phyloP scores from a whole-genome alignment of 2,113 vertebrate species.

The Ophiodon elongatus region DNA sequence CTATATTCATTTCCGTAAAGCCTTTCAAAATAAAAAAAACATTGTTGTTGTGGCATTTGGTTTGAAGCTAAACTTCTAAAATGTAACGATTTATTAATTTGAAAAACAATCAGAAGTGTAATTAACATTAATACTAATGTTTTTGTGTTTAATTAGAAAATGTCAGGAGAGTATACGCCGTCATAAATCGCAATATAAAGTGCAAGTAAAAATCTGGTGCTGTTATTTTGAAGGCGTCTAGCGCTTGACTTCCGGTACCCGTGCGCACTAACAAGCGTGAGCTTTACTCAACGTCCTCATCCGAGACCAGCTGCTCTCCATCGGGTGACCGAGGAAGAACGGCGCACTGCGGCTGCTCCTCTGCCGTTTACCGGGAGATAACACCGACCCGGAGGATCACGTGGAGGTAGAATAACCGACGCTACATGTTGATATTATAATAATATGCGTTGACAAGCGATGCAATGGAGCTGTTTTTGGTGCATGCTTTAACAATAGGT shows the following conservation, averaged over 20 bases:
- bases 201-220: not conserved
- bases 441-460: not conserved
- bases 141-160: not conserved
- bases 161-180: fast-evolving
- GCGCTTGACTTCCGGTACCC: fast-evolving
- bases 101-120: not conserved
- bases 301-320: not conserved
- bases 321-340: slow-evolving; percentile 10
- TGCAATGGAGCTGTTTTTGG: fast-evolving
- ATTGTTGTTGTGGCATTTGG: not conserved
- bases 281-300: slow-evolving; percentile 1
- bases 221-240: not conserved
- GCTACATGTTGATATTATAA: not conserved
- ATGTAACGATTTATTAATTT: not conserved
- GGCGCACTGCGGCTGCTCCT: slow-evolving; percentile 30
- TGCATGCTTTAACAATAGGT: not conserved
- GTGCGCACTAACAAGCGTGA: not conserved
- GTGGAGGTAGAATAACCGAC: slow-evolving; percentile 22
- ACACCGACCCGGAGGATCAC: not conserved
- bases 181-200: not conserved
- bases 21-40: slow-evolving; percentile 35
- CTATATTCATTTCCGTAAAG: fast-evolving
- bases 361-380: not conserved
- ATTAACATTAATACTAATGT: not conserved
- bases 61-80: not conserved